Percentiles rank a stretch among this genome's conserved stretches.
These are phyloP conservation scores for Eulemur rubriventer DNA, from an alignment of 2,797 vertebrate genomes.

Conservation along the genomic window DNA sequence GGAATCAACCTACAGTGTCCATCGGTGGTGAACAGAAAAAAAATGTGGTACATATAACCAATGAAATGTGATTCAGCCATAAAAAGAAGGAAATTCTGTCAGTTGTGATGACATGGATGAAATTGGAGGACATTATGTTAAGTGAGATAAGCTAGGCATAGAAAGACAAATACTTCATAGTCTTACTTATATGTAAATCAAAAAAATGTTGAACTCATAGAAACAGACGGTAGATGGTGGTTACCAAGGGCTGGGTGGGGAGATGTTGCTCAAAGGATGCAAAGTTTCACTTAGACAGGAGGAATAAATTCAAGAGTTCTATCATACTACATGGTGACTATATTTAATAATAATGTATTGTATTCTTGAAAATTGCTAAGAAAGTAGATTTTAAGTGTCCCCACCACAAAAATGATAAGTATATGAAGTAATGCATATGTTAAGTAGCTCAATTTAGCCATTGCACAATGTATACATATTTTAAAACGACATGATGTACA, in stretches of 20 bases:
- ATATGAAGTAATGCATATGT: background rate
- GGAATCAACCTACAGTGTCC: too few species aligned
- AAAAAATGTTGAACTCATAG: background rate
- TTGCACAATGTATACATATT: background rate
- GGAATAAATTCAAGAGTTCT: background rate
- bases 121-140: background rate
- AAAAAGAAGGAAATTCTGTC: background rate
- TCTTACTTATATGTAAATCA: background rate
- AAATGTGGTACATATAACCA: background rate
- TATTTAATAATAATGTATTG: background rate
- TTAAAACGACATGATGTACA: background rate
- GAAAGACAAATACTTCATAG: background rate
- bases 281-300: background rate
- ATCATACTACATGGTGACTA: background rate
- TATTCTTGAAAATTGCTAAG: background rate
- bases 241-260: background rate
- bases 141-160: background rate
- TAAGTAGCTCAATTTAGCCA: background rate
- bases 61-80: background rate
- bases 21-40: background rate
- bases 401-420: background rate
- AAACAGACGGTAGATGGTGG: background rate
- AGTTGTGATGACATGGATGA: background rate
- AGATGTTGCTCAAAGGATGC: background rate
- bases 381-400: background rate